A percentile compares a stretch with the other conserved stretches of the same genome.
These are phyloP conservation scores for Megaceryle maxima DNA, from an alignment of 2,113 vertebrate species.

Conservation along the genomic window DNA sequence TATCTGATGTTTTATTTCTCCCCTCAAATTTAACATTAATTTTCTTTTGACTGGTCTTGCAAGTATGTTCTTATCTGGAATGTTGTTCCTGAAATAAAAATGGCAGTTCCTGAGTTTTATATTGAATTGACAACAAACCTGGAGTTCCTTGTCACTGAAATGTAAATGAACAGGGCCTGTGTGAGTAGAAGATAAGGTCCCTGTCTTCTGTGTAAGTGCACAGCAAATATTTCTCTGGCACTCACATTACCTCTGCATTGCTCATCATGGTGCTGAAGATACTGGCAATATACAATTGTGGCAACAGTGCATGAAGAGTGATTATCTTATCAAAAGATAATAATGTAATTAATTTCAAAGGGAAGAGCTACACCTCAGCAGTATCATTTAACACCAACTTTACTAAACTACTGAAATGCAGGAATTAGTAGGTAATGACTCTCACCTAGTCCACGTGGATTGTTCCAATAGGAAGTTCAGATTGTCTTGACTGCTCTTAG, in stretches of 20 bases:
- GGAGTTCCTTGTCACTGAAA: not conserved
- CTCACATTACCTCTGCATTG: not conserved
- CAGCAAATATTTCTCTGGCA: not conserved
- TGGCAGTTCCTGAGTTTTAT: not conserved
- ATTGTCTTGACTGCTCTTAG: not conserved
- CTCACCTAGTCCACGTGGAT: not conserved
- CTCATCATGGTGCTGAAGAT: not conserved
- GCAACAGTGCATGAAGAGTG: not conserved
- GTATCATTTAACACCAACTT: not conserved
- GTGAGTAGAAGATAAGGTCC: constrained; percentile 9
- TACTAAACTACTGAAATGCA: not conserved
- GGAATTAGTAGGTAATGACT: not conserved
- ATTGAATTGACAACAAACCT: not conserved
- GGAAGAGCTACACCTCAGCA: not conserved
- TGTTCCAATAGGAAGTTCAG: not conserved
- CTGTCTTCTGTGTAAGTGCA: not conserved
- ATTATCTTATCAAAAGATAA: not conserved
- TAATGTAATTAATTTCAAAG: not conserved
- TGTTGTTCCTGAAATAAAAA: not conserved
- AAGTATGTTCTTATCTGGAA: not conserved
- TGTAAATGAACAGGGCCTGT: not conserved
- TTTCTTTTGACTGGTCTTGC: not conserved
- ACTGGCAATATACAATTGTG: not conserved
- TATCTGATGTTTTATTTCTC: not conserved
- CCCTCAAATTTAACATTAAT: not conserved